A percentile compares a stretch with the other conserved stretches of the same genome.
Conservation (phyloP, 2,113 vertebrate species). For the Sorex araneus region DNA sequence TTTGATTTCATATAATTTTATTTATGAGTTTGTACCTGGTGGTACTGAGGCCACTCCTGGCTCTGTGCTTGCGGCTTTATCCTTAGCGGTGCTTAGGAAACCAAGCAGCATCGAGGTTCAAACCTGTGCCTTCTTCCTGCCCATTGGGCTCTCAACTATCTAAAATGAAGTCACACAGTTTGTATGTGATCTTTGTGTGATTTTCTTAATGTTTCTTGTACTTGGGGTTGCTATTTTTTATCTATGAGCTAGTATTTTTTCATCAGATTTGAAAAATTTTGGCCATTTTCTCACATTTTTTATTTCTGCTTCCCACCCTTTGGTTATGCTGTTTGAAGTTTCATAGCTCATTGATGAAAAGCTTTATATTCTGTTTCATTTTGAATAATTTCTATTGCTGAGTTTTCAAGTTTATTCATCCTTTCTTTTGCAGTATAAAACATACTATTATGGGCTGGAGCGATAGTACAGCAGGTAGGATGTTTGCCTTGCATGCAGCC, state of each 20-base stretch:
- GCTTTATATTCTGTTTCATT: background rate
- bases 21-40: too few relatives aligned
- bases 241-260: background rate
- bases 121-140: too few relatives aligned
- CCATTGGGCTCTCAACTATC: too few relatives aligned
- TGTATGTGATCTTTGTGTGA: background rate
- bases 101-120: too few relatives aligned
- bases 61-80: too few relatives aligned
- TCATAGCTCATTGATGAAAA: background rate
- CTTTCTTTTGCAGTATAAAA: background rate
- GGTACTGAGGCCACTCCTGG: too few relatives aligned
- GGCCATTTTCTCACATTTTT: background rate
- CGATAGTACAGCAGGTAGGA: too few relatives aligned
- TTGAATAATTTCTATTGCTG: background rate
- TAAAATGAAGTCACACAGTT: background rate
- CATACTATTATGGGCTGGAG: background rate
- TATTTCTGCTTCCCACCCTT: background rate
- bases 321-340: background rate
- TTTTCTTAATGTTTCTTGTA: background rate
- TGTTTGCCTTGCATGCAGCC: background rate
- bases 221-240: background rate
- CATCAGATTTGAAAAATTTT: background rate
- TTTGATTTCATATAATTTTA: too few relatives aligned
- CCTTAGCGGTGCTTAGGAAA: too few relatives aligned
- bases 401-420: background rate